phyloP scores from a whole-genome alignment of 2,113 vertebrate genomes.

The Rhineura floridana region DNA sequence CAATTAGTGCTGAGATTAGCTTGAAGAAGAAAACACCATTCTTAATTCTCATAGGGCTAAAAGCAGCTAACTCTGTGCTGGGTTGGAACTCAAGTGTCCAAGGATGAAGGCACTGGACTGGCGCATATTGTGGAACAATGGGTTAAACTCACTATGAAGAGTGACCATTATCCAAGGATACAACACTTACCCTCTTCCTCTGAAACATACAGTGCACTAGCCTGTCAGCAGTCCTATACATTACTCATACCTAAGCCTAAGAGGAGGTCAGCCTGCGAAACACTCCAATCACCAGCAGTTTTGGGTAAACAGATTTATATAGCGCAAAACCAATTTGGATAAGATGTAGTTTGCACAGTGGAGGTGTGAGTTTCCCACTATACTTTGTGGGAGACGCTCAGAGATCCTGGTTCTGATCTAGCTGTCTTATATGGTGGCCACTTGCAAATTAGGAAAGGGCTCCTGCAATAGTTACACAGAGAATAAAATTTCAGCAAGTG shows the following conservation, averaged over 20 bases:
- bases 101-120: no score
- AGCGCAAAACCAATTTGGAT: background rate
- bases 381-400: background rate
- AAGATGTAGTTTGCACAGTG: background rate
- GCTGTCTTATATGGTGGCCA: background rate
- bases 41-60: background rate
- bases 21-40: background rate
- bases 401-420: background rate
- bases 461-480: background rate
- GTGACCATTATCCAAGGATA: background rate
- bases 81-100: no score
- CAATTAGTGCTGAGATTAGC: background rate
- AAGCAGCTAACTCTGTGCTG: no score
- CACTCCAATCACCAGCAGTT: background rate
- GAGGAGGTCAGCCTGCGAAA: no score
- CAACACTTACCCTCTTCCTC: background rate
- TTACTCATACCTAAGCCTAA: background rate
- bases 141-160: background rate
- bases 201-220: background rate
- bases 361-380: background rate
- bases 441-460: background rate
- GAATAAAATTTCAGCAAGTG: background rate
- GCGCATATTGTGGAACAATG: no score
- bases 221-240: background rate
- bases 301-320: background rate